A percentile compares a stretch with the other conserved stretches of the same genome.
These are phyloP conservation scores for Gastrophysa polygoni DNA, from an alignment of 2,888 invertebrate genomes.

Conservation along the genomic window DNA sequence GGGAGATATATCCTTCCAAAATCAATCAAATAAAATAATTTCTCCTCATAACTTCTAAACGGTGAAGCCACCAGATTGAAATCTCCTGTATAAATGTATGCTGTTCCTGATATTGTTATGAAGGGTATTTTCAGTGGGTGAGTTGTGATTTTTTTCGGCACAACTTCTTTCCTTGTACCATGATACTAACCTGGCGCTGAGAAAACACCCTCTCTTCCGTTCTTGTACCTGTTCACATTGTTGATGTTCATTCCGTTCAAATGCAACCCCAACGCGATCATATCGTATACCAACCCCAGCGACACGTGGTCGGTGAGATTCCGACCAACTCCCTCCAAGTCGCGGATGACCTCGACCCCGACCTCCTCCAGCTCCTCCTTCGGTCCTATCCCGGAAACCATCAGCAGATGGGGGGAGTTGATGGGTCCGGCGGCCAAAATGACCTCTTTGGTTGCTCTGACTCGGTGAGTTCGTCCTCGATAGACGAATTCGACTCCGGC, in stretches of 20 bases:
- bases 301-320: constrained; percentile 73
- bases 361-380: constrained; percentile 63
- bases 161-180: too few relatives aligned
- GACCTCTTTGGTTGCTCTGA: constrained; percentile 63
- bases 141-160: too few relatives aligned
- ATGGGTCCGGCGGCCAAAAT: constrained; percentile 65
- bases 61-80: too few relatives aligned
- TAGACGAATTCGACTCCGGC: constrained; percentile 66
- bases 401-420: constrained; percentile 70
- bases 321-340: constrained; percentile 70
- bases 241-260: constrained; percentile 58
- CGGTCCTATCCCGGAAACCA: constrained; percentile 71
- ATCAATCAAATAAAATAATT: too few relatives aligned
- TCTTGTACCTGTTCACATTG: constrained; percentile 13
- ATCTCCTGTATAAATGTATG: too few relatives aligned
- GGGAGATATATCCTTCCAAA: too few relatives aligned
- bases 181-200: constrained; percentile 17
- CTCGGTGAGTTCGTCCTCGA: constrained; percentile 57
- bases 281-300: constrained; percentile 53
- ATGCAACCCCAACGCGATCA: constrained; percentile 46
- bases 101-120: too few relatives aligned
- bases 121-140: too few relatives aligned
- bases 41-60: too few relatives aligned
- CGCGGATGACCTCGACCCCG: constrained; percentile 64
- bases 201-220: constrained; percentile 17